Percentiles rank a stretch among this genome's conserved stretches.
Conservation (phyloP, 2,888 invertebrate genomes). For the Drosophila sordidula region DNA sequence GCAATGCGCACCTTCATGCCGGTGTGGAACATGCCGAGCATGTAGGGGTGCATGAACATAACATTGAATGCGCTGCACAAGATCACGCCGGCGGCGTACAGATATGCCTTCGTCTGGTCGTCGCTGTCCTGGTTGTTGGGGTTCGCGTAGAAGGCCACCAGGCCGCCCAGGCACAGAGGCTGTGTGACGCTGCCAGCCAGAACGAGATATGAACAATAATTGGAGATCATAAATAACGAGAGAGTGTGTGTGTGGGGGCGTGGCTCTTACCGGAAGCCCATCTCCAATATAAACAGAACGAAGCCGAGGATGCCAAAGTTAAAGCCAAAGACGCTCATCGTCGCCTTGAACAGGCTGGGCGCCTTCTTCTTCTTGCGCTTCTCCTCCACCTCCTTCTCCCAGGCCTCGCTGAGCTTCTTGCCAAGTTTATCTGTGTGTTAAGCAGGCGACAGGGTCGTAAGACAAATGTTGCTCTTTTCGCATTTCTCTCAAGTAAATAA, state of each 20-base stretch:
- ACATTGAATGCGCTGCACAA: slow-evolving; percentile 91
- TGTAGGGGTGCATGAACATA: slow-evolving; percentile 94
- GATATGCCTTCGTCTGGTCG: slow-evolving; percentile 87
- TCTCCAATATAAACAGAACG: slow-evolving; percentile 87
- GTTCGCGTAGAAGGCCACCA: slow-evolving; percentile 87
- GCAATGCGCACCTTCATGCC: slow-evolving; percentile 87
- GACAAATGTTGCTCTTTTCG: too few relatives aligned
- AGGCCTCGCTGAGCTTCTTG: slow-evolving; percentile 86
- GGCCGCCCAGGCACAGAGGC: slow-evolving; percentile 88
- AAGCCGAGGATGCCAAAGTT: slow-evolving; percentile 87
- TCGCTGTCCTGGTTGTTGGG: slow-evolving; percentile 51
- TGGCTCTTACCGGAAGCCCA: slow-evolving; percentile 86
- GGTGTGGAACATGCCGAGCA: slow-evolving; percentile 88
- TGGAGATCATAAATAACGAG: slow-evolving; percentile 59
- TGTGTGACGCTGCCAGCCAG: slow-evolving; percentile 86
- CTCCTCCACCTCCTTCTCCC: slow-evolving; percentile 86
- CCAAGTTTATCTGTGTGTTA: slow-evolving; percentile 85
- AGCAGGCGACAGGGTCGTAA: too few relatives aligned
- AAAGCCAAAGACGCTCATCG: slow-evolving; percentile 88
- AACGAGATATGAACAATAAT: slow-evolving; percentile 24
- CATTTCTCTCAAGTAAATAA: neutral
- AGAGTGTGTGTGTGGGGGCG: slow-evolving; percentile 34
- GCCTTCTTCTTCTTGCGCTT: slow-evolving; percentile 82
- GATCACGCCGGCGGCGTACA: slow-evolving; percentile 91
- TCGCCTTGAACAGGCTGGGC: slow-evolving; percentile 85